Evolutionary conservation across 2,888 invertebrate species (phyloP), one percentile per base, ranked within the genome.

Genomic region (Argynnis bischoffii): DNA sequence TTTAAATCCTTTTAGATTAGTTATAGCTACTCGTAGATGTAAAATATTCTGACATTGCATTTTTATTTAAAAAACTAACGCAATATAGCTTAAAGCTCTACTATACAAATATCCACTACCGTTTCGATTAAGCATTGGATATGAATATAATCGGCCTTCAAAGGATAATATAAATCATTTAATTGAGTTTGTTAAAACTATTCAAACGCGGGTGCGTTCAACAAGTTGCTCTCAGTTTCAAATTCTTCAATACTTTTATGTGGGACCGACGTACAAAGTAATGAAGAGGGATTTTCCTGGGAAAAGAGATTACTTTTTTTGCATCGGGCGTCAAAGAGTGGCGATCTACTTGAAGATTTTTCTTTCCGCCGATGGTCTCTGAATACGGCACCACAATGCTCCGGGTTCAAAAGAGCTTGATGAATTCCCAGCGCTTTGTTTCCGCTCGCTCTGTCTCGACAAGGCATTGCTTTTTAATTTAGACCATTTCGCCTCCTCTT

Each of bases 381-480:
- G 89, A 88, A 87, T 88, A 75, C 77, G 74, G 86, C 81, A 83
- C 86, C 88, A 89, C 88, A 90, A 88, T 90, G 84, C 83, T 79
- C 76, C 77, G 84, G 83, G 90, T 88, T 91, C 90, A 90, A 90
- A 91, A 90, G 90, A 89, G 86, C 90, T 86, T 92, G 90, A 92
- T 92, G 91, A 92, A 91, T 90, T 86, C 85, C 81, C 83, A 83
- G 82, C 79, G 83, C 91, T 90, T 92, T 91, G 92, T 92, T 91
- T 91, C 88, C 86, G 84, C 87, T 83, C 84, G 88, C 86, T 90
- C 88, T 85, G 84, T 82, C 87, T 83, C 88, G 84, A 86, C 87
- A 85, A 88, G 88, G 88, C 90, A 90, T 91, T 86, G 89, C 90
- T 89, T 91, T 91, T 91, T 91, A 89, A 92, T 91, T 90, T 89